Conservation (phyloP, 2,113 vertebrate species). For the Coreoperca whiteheadi region DNA sequence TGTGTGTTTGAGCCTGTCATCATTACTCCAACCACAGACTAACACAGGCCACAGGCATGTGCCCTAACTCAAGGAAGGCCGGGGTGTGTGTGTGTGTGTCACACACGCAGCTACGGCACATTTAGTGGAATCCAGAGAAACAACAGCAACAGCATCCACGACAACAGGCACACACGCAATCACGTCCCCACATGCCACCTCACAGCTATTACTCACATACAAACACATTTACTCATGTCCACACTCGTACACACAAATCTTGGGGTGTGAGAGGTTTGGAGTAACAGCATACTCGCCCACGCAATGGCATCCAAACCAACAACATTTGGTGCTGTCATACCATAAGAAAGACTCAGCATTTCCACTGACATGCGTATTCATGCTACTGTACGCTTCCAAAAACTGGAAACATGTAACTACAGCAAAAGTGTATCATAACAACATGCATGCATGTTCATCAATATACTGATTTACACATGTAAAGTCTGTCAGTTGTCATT, state of each 20-base stretch:
- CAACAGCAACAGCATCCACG: slow-evolving; percentile 48
- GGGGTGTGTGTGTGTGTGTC: slow-evolving; percentile 58
- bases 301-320: slow-evolving; percentile 47
- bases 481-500: background rate
- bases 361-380: slow-evolving; percentile 34
- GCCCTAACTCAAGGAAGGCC: slow-evolving; percentile 56
- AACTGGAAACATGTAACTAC: slow-evolving; percentile 32
- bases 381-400: slow-evolving; percentile 30
- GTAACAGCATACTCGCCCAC: slow-evolving; percentile 34
- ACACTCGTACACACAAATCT: slow-evolving; percentile 31
- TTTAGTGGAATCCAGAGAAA: slow-evolving; percentile 60
- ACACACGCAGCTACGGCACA: slow-evolving; percentile 28
- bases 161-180: slow-evolving; percentile 34
- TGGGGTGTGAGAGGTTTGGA: slow-evolving; percentile 53
- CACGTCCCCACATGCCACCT: slow-evolving; percentile 49
- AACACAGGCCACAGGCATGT: slow-evolving; percentile 84
- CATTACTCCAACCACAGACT: slow-evolving; percentile 84
- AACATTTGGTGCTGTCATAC: slow-evolving; percentile 67
- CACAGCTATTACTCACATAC: slow-evolving; percentile 36
- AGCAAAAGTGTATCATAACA: slow-evolving; percentile 19
- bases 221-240: slow-evolving; percentile 36
- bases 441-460: background rate
- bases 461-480: background rate
- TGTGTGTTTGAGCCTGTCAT: slow-evolving; percentile 77
- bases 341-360: slow-evolving; percentile 65